phyloP scores from a whole-genome alignment of 2,113 vertebrate genomes.

The Larimichthys polyactis region DNA sequence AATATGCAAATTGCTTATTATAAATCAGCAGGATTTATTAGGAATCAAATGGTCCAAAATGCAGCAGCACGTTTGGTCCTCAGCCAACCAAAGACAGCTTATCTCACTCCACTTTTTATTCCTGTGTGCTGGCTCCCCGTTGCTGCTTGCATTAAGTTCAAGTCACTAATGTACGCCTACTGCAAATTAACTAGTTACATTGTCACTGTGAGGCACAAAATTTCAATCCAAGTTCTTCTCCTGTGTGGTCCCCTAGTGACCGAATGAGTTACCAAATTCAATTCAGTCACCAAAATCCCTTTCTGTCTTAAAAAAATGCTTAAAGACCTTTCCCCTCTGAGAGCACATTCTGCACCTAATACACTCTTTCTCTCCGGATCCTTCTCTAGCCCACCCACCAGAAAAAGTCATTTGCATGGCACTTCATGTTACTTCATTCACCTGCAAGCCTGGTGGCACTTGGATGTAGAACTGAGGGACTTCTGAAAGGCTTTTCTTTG shows the following conservation, averaged over 20 bases:
- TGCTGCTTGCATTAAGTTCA: not conserved
- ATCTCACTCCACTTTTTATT: not conserved
- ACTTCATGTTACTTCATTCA: not conserved
- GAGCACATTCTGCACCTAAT: not conserved
- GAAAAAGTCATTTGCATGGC: not conserved
- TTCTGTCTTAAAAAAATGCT: not conserved
- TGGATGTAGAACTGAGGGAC: not conserved
- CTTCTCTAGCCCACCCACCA: not conserved
- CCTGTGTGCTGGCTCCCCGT: not conserved
- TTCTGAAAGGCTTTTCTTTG: not conserved
- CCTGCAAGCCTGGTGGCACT: not conserved
- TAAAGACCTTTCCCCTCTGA: not conserved
- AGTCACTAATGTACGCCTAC: not conserved
- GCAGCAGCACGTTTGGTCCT: not conserved
- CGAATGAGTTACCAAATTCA: not conserved
- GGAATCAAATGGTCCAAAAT: not conserved
- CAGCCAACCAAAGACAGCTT: not conserved
- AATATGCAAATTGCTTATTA: not conserved
- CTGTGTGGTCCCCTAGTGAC: not conserved
- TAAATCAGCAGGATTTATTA: not conserved
- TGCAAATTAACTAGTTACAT: not conserved
- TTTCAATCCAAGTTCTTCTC: not conserved
- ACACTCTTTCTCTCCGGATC: not conserved
- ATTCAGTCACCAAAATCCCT: not conserved
- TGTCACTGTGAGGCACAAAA: not conserved